Conservation (phyloP, 2,797 vertebrate species). For the Enteromius radiatus region DNA sequence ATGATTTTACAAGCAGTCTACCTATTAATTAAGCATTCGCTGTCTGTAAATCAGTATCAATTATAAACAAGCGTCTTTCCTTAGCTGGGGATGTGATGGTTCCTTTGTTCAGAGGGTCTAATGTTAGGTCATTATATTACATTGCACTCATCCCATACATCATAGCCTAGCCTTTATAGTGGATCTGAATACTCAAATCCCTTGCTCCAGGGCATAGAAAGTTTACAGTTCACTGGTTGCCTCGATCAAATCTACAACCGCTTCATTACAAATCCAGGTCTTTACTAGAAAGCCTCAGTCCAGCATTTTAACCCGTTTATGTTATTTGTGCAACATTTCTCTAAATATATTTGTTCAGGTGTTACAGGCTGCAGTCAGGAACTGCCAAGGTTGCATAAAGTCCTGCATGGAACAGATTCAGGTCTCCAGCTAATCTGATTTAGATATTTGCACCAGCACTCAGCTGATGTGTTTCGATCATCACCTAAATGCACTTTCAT, state of each 20-base stretch:
- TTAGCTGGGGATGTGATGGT: not conserved
- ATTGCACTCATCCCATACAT: not conserved
- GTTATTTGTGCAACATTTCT: not conserved
- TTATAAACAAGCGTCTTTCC: not conserved
- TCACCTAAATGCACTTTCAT: not conserved
- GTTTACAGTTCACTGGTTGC: not conserved
- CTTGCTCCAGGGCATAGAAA: not conserved
- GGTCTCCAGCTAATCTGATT: slow-evolving; percentile 23
- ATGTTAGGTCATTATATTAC: not conserved
- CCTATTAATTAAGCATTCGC: slow-evolving; percentile 2
- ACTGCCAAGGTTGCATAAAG: not conserved
- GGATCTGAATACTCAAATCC: not conserved
- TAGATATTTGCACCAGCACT: too few relatives aligned
- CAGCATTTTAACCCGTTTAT: not conserved
- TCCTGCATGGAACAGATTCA: slow-evolving; percentile 11
- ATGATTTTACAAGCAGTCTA: slow-evolving; percentile 9
- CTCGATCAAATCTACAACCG: not conserved
- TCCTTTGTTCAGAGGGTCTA: not conserved
- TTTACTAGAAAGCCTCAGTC: not conserved
- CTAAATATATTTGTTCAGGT: not conserved
- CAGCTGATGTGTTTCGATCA: too few relatives aligned
- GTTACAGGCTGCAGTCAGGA: not conserved
- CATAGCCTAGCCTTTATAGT: too few relatives aligned
- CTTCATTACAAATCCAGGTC: not conserved
- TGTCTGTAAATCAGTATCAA: not conserved